phyloP scores from a whole-genome alignment of 1,140 invertebrate species.

The Ooceraea biroi region DNA sequence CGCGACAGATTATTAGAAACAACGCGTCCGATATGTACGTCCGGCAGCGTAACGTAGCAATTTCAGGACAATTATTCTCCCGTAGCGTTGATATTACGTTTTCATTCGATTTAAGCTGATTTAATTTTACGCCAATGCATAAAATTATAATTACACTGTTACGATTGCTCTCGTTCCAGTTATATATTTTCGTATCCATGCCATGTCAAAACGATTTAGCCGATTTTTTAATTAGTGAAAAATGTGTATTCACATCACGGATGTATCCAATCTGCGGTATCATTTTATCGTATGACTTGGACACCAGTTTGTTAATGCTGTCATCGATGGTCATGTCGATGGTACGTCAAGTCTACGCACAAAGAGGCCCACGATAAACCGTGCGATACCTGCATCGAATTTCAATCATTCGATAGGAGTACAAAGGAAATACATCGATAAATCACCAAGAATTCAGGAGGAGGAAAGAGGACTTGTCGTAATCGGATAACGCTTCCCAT shows the following conservation, averaged over 20 bases:
- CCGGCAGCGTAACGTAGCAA: constrained; percentile 36
- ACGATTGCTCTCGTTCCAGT: constrained; percentile 11
- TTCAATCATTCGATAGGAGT: constrained; percentile 29
- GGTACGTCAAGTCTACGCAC: not conserved
- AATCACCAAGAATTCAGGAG: constrained; percentile 24
- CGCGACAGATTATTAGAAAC: constrained; percentile 60
- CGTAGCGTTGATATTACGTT: constrained; percentile 41
- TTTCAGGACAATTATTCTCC: constrained; percentile 59
- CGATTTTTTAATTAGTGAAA: constrained; percentile 13
- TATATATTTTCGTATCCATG: constrained; percentile 18
- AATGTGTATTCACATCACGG: not conserved
- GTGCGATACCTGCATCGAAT: constrained; percentile 2
- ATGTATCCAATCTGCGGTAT: constrained; percentile 13
- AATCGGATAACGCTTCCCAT: constrained; percentile 47
- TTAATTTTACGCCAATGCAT: constrained; percentile 60
- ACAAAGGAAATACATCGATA: constrained; percentile 50
- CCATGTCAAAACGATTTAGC: not conserved
- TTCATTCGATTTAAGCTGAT: constrained; percentile 62
- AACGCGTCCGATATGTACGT: constrained; percentile 34
- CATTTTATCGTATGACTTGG: constrained; percentile 20
- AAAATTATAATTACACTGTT: constrained; percentile 60
- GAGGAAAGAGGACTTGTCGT: not conserved
- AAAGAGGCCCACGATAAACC: constrained; percentile 20
- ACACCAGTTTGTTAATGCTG: constrained; percentile 38
- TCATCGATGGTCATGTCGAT: constrained; percentile 25